Conservation (phyloP, 2,113 vertebrate genomes). For the Anguilla japonica region DNA sequence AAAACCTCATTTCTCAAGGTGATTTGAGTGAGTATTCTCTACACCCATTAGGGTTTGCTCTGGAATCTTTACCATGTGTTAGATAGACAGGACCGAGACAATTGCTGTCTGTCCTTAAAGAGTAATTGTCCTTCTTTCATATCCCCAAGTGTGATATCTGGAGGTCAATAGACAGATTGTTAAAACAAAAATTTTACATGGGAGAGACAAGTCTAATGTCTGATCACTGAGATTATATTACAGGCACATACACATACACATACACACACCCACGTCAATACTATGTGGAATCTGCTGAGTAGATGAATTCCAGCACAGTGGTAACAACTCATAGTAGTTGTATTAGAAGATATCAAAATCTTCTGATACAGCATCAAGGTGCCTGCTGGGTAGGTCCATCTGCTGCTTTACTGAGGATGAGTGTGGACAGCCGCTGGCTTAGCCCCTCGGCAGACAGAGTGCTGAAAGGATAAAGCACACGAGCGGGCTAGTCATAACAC, state of each 20-base stretch:
- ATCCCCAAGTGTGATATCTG: background rate
- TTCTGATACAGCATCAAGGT: background rate
- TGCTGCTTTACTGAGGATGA: background rate
- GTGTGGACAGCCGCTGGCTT: background rate
- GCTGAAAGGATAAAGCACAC: background rate
- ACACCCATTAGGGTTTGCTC: no score
- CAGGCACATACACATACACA: background rate
- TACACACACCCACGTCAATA: background rate
- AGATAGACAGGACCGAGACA: background rate
- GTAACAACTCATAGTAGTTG: background rate
- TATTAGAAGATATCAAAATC: background rate
- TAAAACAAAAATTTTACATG: background rate
- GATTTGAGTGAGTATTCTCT: no score
- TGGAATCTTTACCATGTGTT: no score
- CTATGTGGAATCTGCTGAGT: background rate
- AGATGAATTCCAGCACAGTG: constrained; percentile 12
- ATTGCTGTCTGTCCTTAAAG: background rate
- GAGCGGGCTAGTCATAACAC: background rate
- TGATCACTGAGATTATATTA: background rate
- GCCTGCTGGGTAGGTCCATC: background rate
- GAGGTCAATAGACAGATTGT: background rate
- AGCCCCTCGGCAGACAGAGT: no score
- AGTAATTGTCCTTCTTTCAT: background rate
- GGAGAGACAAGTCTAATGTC: background rate
- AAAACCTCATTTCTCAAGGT: no score